Conservation (phyloP, 1,140 invertebrate genomes). For the Heterodera schachtii region DNA sequence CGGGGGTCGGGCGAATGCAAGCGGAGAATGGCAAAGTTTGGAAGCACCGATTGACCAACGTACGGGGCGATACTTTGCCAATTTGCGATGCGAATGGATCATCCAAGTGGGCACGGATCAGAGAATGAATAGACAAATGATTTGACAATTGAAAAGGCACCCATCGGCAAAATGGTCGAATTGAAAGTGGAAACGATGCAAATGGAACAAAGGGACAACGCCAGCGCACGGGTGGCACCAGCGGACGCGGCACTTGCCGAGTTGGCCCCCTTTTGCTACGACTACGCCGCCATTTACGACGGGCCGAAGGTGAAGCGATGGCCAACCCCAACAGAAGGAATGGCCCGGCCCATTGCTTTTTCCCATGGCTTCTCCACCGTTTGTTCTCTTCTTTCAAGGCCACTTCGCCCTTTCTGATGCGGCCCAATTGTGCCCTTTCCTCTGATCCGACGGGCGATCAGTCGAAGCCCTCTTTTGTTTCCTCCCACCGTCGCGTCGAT, state of each 20-base stretch:
- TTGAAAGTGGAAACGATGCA: constrained; percentile 47
- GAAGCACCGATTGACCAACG: constrained; percentile 36
- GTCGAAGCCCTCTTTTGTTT: constrained; percentile 37
- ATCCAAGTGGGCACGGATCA: constrained; percentile 30
- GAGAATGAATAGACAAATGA: background rate
- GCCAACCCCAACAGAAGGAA: too few species aligned
- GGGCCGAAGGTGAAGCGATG: constrained; percentile 40
- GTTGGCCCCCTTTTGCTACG: constrained; percentile 40
- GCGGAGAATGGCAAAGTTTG: constrained; percentile 48
- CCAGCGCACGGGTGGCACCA: constrained; percentile 3
- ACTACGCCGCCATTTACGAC: constrained; percentile 61
- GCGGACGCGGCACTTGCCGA: background rate
- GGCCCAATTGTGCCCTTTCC: constrained; percentile 41
- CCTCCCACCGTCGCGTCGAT: constrained; percentile 39
- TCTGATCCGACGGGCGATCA: constrained; percentile 15
- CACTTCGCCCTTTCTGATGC: constrained; percentile 53
- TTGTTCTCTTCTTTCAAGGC: constrained; percentile 1
- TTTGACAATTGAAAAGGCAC: background rate
- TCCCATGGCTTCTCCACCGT: background rate
- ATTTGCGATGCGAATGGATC: constrained; percentile 56
- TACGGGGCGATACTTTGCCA: constrained; percentile 46
- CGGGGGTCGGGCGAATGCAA: constrained; percentile 56
- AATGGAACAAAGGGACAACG: constrained; percentile 34
- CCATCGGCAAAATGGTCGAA: constrained; percentile 43
- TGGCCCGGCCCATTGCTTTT: background rate